These are phyloP conservation scores for Peribatodes rhomboidaria DNA, from an alignment of 2,888 invertebrate genomes.

Conservation along the genomic window DNA sequence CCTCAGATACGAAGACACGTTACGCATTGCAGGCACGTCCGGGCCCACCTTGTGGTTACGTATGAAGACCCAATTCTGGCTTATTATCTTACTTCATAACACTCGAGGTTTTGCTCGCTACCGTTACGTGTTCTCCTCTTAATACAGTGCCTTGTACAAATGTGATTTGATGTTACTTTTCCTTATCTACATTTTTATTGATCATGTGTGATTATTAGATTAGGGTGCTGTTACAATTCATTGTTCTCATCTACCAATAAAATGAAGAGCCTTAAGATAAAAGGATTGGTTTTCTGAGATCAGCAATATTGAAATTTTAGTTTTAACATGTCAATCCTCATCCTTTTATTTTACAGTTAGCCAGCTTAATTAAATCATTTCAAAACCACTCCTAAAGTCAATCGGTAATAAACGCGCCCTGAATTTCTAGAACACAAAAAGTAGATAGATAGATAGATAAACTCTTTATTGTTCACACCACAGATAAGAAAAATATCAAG, in stretches of 20 bases:
- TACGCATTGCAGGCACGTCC: conserved; percentile 53
- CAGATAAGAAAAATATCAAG: too few relatives aligned
- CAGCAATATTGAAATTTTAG: too few relatives aligned
- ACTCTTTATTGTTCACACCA: too few relatives aligned
- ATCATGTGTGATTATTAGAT: conserved; percentile 6
- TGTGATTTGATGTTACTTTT: conserved; percentile 26
- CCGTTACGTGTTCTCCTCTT: conserved; percentile 46
- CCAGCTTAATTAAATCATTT: too few relatives aligned
- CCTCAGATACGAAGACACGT: conserved; percentile 29
- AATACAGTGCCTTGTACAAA: conserved; percentile 33
- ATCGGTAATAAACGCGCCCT: neutral
- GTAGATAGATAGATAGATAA: too few relatives aligned
- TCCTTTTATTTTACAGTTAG: too few relatives aligned
- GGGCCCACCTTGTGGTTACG: conserved; percentile 56
- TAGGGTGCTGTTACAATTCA: neutral
- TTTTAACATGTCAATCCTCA: too few relatives aligned
- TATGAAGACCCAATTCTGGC: conserved; percentile 55
- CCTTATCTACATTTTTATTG: conserved; percentile 27
- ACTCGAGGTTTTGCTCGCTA: conserved; percentile 49
- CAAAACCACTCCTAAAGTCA: too few relatives aligned
- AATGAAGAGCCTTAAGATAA: too few relatives aligned
- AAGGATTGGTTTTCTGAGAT: too few relatives aligned
- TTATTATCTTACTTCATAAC: conserved; percentile 67
- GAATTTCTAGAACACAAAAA: too few relatives aligned
- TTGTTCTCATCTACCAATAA: neutral